Evolutionary conservation across 2,797 vertebrate species (phyloP), one percentile per base, ranked within the genome.

Genomic region (Periophthalmus magnuspinnatus): DNA sequence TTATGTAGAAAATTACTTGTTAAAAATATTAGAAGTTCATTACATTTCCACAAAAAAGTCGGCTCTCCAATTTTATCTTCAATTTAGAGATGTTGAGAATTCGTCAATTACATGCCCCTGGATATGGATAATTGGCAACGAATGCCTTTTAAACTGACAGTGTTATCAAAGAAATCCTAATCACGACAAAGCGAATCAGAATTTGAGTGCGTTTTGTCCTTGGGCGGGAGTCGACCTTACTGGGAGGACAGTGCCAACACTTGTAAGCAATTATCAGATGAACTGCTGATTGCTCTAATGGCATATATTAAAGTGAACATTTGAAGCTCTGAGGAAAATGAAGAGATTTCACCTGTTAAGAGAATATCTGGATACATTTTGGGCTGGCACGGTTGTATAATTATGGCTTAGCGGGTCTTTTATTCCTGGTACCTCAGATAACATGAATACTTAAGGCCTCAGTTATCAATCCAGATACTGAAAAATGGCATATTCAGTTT

Each of bases 281-380:
- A 64, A 48, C 41, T 17, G 62, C 62, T 64, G 62, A 64, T 64
- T 64, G 62, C 41, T 41, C 33, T 64, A 47, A 64, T 64, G 62
- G 62, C 62, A 32, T 62, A 28, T 57, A 57, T 64, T 64, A 64
- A 24, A 38, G 41, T 14, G 16, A 38, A 24, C 38, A 22, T 6
- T 28, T 28, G 41, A 22, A 16, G 61, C 38, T 63, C 6, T 38
- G 22, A 64, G 61, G 59, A 41, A 64, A 45, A 64, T 64, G 41
- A 62, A 64, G 47, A 32, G 22, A 47, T 47, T 48, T 64, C 21
- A 64, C 62, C 62, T 64, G 36, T n/a, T 24, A 24, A 45, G 22
- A 64, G 62, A 64, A 47, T 17, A 64, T 47, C 16, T 6, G 13
- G 14, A 64, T 19, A 28, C 41, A 47, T 64, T 64, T 48, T 24